phyloP scores from a whole-genome alignment of 2,797 vertebrate genomes.

The Pantherophis alleghaniensis region DNA sequence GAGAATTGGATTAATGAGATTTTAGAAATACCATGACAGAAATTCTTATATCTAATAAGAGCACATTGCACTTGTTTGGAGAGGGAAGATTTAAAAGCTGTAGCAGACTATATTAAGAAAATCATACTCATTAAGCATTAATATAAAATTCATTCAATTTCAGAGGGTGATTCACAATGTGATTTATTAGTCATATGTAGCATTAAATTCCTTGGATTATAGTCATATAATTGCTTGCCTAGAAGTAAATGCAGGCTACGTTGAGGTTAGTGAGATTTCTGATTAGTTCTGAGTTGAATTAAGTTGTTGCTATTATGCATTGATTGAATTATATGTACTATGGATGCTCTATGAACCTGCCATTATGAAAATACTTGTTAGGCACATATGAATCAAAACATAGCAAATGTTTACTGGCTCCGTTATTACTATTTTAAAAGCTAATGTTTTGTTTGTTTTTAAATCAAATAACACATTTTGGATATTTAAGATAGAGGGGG shows the following conservation, averaged over 20 bases:
- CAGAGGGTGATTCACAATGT: background rate
- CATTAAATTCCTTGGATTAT: background rate
- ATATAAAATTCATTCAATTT: background rate
- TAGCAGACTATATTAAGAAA: background rate
- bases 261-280: background rate
- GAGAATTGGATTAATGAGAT: background rate
- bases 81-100: background rate
- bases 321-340: background rate
- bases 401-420: constrained; percentile 6
- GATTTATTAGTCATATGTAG: background rate
- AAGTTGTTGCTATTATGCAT: background rate
- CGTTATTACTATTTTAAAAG: background rate
- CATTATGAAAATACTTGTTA: background rate
- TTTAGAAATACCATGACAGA: background rate
- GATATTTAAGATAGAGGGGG: background rate
- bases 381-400: background rate
- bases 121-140: background rate
- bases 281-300: background rate
- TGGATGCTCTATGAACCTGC: background rate
- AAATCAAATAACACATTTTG: background rate
- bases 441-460: background rate
- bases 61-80: background rate
- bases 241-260: background rate
- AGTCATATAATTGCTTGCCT: background rate
- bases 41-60: background rate